A percentile compares a stretch with the other conserved stretches of the same genome.
Conservation (phyloP, 2,797 vertebrate genomes). For the Myotis findleyi region DNA sequence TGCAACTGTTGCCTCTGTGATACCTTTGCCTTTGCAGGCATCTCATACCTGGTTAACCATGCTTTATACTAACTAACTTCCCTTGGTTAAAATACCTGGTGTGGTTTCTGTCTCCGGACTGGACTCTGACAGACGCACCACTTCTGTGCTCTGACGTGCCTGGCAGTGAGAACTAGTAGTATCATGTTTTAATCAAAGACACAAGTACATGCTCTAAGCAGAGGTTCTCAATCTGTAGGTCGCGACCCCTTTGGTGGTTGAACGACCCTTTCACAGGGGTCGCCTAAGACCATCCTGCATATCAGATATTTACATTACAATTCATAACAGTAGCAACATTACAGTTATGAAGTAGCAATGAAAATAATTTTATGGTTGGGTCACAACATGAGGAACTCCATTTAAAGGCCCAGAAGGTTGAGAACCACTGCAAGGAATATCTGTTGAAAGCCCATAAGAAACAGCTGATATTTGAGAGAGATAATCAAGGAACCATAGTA, state of each 20-base stretch:
- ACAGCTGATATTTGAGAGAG: background rate
- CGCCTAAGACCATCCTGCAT: too few species aligned
- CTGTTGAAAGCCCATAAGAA: background rate
- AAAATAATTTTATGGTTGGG: too few species aligned
- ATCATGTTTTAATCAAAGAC: conserved; percentile 15
- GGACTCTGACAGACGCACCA: background rate
- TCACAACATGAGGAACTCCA: too few species aligned
- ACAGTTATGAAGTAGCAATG: too few species aligned
- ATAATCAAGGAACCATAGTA: background rate
- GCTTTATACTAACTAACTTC: background rate
- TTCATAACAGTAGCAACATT: too few species aligned
- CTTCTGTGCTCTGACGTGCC: background rate
- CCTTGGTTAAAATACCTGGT: background rate
- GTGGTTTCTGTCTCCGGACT: background rate
- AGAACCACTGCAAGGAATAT: background rate
- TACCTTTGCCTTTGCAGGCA: background rate
- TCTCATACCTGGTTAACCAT: background rate
- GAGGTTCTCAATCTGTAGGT: too few species aligned
- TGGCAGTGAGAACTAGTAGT: background rate
- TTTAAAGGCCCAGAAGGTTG: too few species aligned
- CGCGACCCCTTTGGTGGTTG: too few species aligned
- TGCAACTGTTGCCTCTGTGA: background rate
- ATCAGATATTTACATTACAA: too few species aligned
- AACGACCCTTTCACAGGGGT: too few species aligned
- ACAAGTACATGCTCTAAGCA: background rate